phyloP scores from a whole-genome alignment of 2,113 vertebrate genomes.

The Cheirogaleus medius region DNA sequence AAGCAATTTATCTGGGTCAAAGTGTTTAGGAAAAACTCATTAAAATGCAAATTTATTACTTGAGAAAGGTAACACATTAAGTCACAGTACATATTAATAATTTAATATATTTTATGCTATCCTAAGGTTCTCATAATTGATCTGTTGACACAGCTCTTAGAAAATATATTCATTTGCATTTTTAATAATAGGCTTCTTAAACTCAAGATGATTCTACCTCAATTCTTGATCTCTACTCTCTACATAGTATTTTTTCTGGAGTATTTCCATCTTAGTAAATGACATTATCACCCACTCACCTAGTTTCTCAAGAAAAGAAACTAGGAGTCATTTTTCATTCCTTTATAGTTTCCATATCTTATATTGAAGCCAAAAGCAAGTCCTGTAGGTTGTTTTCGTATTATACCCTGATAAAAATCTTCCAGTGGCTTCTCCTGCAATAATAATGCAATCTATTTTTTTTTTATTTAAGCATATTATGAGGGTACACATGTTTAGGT shows the following conservation, averaged over 20 bases:
- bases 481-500: too few relatives aligned
- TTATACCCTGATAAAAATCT: not conserved
- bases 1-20: conserved; percentile 54
- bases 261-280: not conserved
- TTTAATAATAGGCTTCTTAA: conserved; percentile 52
- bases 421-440: not conserved
- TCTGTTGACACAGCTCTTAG: conserved; percentile 62
- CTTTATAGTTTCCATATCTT: not conserved
- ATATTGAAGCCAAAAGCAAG: not conserved
- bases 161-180: conserved; percentile 37
- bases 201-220: not conserved
- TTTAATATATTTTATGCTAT: conserved; percentile 55
- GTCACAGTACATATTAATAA: conserved; percentile 66
- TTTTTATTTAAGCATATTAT: not conserved
- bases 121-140: conserved; percentile 59
- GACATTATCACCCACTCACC: not conserved
- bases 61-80: conserved; percentile 62
- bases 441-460: not conserved
- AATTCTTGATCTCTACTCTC: not conserved
- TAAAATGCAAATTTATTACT: conserved; percentile 68
- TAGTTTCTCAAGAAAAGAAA: not conserved
- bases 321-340: not conserved
- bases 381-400: not conserved
- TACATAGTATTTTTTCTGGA: not conserved
- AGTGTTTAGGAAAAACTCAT: conserved; percentile 60